Percentiles rank a stretch among this genome's conserved stretches.
These are phyloP conservation scores for Drosophila eugracilis DNA, from an alignment of 1,140 invertebrate genomes.

Conservation along the genomic window DNA sequence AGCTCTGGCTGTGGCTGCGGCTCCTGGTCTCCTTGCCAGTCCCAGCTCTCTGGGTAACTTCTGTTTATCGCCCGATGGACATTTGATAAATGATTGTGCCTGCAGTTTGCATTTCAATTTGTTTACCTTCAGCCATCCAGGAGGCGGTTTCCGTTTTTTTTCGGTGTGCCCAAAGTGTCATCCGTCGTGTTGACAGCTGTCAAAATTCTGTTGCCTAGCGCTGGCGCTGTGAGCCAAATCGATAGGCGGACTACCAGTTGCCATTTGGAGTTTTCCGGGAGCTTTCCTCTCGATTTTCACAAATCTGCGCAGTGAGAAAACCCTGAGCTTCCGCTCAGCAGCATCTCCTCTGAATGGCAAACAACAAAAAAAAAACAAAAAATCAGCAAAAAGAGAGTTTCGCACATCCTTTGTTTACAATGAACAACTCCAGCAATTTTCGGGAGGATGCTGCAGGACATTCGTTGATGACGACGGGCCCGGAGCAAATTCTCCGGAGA, in stretches of 20 bases:
- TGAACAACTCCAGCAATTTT: slow-evolving; percentile 52
- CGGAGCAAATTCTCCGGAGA: slow-evolving; percentile 70
- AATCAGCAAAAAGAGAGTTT: slow-evolving; percentile 45
- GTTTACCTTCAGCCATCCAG: slow-evolving; percentile 59
- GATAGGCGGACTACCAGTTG: slow-evolving; percentile 65
- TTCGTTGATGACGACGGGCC: slow-evolving; percentile 63
- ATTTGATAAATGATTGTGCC: slow-evolving; percentile 76
- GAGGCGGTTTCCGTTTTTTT: slow-evolving; percentile 2
- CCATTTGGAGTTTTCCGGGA: slow-evolving; percentile 31
- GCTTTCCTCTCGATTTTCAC: slow-evolving; percentile 26
- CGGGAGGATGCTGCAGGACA: slow-evolving; percentile 58
- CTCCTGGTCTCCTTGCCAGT: slow-evolving; percentile 12
- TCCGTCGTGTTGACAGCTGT: slow-evolving; percentile 75
- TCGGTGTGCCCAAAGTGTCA: slow-evolving; percentile 61
- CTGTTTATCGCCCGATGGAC: slow-evolving; percentile 74
- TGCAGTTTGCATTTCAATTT: slow-evolving; percentile 82
- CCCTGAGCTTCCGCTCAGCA: slow-evolving; percentile 39
- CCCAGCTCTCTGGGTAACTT: neutral
- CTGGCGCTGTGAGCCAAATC: slow-evolving; percentile 64
- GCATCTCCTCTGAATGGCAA: neutral
- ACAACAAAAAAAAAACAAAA: neutral
- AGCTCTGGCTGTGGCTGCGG: neutral
- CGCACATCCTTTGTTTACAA: slow-evolving; percentile 77
- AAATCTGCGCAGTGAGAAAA: slow-evolving; percentile 54
- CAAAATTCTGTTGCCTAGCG: slow-evolving; percentile 71